phyloP scores from a whole-genome alignment of 2,888 invertebrate genomes.

The Torymus aiolomorphi region DNA sequence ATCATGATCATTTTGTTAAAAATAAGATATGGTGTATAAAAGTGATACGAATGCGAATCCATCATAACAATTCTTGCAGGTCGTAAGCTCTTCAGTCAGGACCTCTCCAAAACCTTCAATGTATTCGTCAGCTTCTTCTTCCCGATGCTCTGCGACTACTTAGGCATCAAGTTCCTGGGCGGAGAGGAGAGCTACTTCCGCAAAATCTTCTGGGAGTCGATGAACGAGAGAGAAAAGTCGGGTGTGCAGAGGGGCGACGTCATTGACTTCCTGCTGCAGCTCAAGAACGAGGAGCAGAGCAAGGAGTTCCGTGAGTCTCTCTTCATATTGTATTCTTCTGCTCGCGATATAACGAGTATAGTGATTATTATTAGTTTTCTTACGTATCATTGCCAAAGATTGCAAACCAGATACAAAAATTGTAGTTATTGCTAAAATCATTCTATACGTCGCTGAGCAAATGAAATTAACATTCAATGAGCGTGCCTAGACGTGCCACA shows the following conservation, averaged over 20 bases:
- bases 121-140: constrained; percentile 65
- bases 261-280: constrained; percentile 65
- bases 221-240: too few species aligned
- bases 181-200: constrained; percentile 63
- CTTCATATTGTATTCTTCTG: not conserved
- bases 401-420: too few species aligned
- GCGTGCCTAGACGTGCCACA: too few species aligned
- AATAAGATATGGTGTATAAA: too few species aligned
- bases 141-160: constrained; percentile 55
- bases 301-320: constrained; percentile 62
- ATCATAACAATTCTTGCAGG: constrained; percentile 24
- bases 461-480: too few species aligned
- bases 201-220: constrained; percentile 67
- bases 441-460: too few species aligned
- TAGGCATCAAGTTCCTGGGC: constrained; percentile 59
- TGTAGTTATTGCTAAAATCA: too few species aligned
- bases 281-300: constrained; percentile 63
- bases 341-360: too few species aligned
- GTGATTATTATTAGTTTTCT: too few species aligned
- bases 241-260: constrained; percentile 69
- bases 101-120: not conserved
- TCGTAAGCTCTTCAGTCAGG: constrained; percentile 13
- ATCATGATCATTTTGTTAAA: not conserved
- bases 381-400: too few species aligned
- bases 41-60: too few species aligned